Base-by-base conservation (phyloP, 2,113 vertebrate genomes). In the Xenus cinereus region DNA sequence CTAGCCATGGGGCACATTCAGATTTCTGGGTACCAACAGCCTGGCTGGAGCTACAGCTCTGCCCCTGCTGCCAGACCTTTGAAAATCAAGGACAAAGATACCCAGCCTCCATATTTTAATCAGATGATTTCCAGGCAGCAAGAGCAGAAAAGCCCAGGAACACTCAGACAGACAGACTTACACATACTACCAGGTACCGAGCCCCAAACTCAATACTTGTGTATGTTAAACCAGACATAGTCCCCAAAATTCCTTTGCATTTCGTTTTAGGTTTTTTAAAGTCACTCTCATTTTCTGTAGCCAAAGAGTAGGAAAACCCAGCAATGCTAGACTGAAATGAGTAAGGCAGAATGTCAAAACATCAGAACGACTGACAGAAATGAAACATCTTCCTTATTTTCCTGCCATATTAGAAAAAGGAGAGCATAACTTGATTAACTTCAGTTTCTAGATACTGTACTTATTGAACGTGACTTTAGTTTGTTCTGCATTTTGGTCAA, bases 401-500 rank as follows among this genome's bases (percentile, higher is more conserved):
- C 86, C 87, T 93, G 72, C 84, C 80, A 60, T 84, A 74, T 63
- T 92, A 66, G 59, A 75, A 81, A 89, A 82, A 60, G 11, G 54
- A 22, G 83, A 56, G 30, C 39, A 73, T 43, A 84, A 86, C 27
- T 54, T 66, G 51, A 35, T 76, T 74, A 48, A 8, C 37, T 93
- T 87, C 7, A 22, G 21, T 41, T 41, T 72, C 45, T 82, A 89
- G 46, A 78, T 27, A 72, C 46, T 66, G 50, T 43, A 37, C 7
- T 79, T 54, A 43, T 37, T n/a, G 35, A 89, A 87, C n/a, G 37
- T 76, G n/a, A 67, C 48, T 90, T 91, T 26, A 91, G 59, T 69
- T 89, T 87, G 88, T 81, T 80, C 37, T 57, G 74, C 64, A 48
- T 94, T 94, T 94, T 89, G 85, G 86, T 95, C 77, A 90, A 51